Conservation (phyloP, 2,888 invertebrate genomes). For the Zaprionus lineosus region DNA sequence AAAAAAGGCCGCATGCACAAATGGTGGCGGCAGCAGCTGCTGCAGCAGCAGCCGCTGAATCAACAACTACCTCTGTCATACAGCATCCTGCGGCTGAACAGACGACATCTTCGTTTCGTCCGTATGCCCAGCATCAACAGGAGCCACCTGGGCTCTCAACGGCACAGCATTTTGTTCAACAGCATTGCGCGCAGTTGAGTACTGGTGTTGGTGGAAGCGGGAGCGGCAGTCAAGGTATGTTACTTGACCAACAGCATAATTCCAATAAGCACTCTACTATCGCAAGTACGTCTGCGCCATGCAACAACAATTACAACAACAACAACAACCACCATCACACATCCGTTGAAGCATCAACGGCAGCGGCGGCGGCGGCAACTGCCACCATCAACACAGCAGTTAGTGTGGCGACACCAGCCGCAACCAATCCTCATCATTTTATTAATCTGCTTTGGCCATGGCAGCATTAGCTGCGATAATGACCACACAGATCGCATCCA, state of each 20-base stretch:
- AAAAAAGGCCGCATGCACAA: conserved; percentile 82
- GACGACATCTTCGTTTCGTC: conserved; percentile 75
- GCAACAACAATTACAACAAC: conserved; percentile 74
- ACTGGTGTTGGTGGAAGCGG: conserved; percentile 39
- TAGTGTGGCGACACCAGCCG: conserved; percentile 62
- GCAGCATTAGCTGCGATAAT: conserved; percentile 73
- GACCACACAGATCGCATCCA: conserved; percentile 40
- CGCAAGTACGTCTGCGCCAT: conserved; percentile 72
- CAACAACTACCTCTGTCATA: conserved; percentile 82
- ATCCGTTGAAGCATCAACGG: conserved; percentile 45
- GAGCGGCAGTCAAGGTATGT: conserved; percentile 81
- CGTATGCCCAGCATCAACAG: conserved; percentile 75
- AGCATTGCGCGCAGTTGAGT: conserved; percentile 78
- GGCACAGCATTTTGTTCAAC: conserved; percentile 72
- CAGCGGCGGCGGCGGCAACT: conserved; percentile 37
- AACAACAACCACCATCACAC: conserved; percentile 72
- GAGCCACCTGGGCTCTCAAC: conserved; percentile 40
- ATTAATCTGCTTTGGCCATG: conserved; percentile 81
- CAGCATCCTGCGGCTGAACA: conserved; percentile 72
- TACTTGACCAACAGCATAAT: conserved; percentile 82
- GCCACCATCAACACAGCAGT: conserved; percentile 55
- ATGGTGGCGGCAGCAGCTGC: conserved; percentile 82
- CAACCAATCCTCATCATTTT: conserved; percentile 81
- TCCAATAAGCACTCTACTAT: conserved; percentile 80
- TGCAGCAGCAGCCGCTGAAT: conserved; percentile 69